Conservation (phyloP, 2,113 vertebrate genomes). For the Heliornis fulica region DNA sequence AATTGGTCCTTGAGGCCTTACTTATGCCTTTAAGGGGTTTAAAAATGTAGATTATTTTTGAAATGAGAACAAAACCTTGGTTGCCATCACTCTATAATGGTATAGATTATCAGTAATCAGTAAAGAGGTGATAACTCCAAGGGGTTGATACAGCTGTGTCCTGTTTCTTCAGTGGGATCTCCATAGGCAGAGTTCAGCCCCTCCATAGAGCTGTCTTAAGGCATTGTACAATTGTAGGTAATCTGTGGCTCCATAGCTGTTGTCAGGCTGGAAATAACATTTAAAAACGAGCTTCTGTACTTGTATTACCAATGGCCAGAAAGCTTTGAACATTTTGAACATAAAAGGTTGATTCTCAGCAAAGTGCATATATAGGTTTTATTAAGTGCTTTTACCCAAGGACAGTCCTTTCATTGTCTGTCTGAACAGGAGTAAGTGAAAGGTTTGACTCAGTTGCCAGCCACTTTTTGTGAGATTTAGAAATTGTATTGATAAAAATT, state of each 20-base stretch:
- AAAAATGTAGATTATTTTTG: not conserved
- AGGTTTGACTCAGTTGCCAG: not conserved
- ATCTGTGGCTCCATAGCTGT: not conserved
- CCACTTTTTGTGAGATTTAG: not conserved
- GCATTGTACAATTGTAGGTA: not conserved
- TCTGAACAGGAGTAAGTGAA: not conserved
- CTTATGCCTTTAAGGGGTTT: not conserved
- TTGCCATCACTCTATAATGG: not conserved
- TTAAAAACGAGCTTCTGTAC: not conserved
- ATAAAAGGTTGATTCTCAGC: not conserved
- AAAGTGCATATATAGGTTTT: not conserved
- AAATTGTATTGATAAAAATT: not conserved
- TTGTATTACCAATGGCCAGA: not conserved
- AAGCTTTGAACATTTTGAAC: not conserved
- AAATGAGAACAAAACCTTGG: not conserved
- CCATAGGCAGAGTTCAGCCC: not conserved
- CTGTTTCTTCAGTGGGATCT: not conserved
- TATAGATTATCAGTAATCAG: not conserved
- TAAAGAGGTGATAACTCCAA: not conserved
- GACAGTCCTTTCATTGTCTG: not conserved
- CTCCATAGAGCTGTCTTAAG: not conserved
- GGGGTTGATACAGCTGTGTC: not conserved
- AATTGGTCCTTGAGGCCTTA: not conserved
- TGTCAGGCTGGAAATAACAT: not conserved
- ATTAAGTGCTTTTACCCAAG: not conserved